Base-by-base conservation (phyloP, 53 echinoderm and acorn worm genomes). In the Arbacia lixula region DNA sequence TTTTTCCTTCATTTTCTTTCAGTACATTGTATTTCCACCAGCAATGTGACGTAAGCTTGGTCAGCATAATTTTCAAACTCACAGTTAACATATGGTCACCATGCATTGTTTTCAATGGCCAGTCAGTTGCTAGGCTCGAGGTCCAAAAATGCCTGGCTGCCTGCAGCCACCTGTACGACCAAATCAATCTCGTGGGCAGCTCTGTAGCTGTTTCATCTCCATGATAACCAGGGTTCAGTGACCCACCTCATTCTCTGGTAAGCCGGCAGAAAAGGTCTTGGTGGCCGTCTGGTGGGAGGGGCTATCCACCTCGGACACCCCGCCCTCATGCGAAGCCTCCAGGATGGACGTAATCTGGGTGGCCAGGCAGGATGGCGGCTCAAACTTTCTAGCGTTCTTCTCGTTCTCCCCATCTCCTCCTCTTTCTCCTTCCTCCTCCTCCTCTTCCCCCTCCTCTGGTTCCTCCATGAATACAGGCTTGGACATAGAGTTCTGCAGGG, bases 401-500 rank as follows among this genome's bases (percentile, higher is more conserved):
- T 71, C 29, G 38, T 62, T 71, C 49, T 71, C 72, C 27, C 43
- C 37, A 6, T n/a, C 25, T 4, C n/a, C 21, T n/a, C n/a, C n/a
- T n/a, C n/a, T n/a, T n/a, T n/a, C n/a, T n/a, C n/a, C 64, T 5
- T 29, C 31, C 30, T 5, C n/a, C 31, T 64, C 64, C 31, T 64
- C 64, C 16, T 60, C 79, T 9, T 79, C 79, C 14, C 40, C 62
- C 11, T 58, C 76, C 21, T 57, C 24, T 1, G 96, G 93, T 51
- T 96, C 93, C 49, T 87, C 83, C 93, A 96, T 91, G 91, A 96
- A 96, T 42, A 89, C 91, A 16, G 96, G 96, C 76, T 91, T 92
- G 62, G 65, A 78, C 28, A 83, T 71, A 9, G 84, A 55, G 19
- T 72, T 60, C 85, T 90, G 84, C 3, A 68, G 28, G 28, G 39